phyloP scores from a whole-genome alignment of 2,888 invertebrate species.

The Leucophora obtusa region DNA sequence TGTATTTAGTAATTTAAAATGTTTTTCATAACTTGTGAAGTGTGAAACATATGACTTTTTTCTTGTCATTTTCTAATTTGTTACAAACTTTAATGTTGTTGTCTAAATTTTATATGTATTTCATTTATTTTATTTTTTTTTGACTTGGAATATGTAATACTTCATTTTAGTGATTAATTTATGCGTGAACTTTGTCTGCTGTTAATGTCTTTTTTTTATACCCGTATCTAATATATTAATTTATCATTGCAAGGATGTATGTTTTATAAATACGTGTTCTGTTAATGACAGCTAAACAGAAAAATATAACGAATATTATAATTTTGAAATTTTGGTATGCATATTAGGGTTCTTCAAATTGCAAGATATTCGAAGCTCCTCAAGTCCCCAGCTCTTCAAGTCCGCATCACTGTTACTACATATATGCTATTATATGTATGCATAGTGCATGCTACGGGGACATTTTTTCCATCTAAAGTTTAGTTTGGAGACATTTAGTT shows the following conservation, averaged over 20 bases:
- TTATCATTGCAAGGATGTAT: slow-evolving; percentile 23
- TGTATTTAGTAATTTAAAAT: background rate
- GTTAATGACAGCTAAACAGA: slow-evolving; percentile 27
- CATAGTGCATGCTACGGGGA: too few relatives aligned
- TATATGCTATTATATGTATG: too few relatives aligned
- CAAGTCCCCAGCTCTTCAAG: too few relatives aligned
- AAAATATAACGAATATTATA: background rate
- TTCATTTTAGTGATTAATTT: slow-evolving; percentile 39
- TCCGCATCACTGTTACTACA: too few relatives aligned
- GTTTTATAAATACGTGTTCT: slow-evolving; percentile 27
- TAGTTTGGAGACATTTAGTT: too few relatives aligned
- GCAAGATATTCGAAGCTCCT: too few relatives aligned
- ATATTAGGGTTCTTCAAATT: too few relatives aligned
- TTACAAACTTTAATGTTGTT: background rate
- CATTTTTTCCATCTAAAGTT: too few relatives aligned
- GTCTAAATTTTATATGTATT: background rate
- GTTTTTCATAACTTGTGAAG: background rate
- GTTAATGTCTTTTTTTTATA: slow-evolving; percentile 20
- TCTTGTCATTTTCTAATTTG: background rate
- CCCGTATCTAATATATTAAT: slow-evolving; percentile 21
- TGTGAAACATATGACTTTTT: background rate
- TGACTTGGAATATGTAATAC: background rate
- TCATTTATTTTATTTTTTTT: background rate
- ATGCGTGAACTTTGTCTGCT: slow-evolving; percentile 45
- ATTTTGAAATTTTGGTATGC: too few relatives aligned